phyloP scores from a whole-genome alignment of 2,113 vertebrate species.

The Oreochromis aureus region DNA sequence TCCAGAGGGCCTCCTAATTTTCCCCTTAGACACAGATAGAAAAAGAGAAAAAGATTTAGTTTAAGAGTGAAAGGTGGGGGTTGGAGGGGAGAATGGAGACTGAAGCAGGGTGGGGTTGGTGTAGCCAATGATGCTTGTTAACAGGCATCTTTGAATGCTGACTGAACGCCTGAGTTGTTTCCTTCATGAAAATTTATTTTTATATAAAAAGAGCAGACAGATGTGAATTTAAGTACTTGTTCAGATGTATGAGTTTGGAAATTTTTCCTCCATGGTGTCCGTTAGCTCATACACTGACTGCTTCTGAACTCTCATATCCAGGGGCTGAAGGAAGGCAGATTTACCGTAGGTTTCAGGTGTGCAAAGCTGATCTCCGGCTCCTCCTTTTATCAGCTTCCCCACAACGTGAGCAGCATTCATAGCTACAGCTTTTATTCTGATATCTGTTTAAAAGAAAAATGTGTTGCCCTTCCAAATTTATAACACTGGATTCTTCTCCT shows the following conservation, averaged over 20 bases:
- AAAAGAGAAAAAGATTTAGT: constrained; percentile 11
- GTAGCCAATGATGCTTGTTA: constrained; percentile 60
- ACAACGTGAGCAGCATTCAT: constrained; percentile 20
- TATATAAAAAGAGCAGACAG: constrained; percentile 11
- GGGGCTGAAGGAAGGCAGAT: constrained; percentile 5
- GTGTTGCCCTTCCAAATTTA: neutral
- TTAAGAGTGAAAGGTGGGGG: neutral
- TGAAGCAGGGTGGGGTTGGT: constrained; percentile 38
- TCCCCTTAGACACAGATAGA: neutral
- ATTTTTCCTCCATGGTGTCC: neutral
- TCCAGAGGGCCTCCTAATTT: constrained; percentile 15
- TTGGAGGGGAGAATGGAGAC: neutral
- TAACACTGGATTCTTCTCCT: neutral
- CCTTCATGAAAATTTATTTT: constrained; percentile 46
- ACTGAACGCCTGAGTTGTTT: constrained; percentile 27
- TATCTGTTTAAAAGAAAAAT: neutral
- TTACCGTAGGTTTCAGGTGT: constrained; percentile 24
- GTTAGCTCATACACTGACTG: neutral
- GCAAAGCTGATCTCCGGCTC: neutral
- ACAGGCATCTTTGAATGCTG: constrained; percentile 64
- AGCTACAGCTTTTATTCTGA: neutral
- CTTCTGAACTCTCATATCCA: constrained; percentile 27
- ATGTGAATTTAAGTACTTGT: constrained; percentile 16
- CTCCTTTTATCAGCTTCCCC: neutral
- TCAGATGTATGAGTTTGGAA: neutral